Evolutionary conservation across 2,888 invertebrate species (phyloP).

Genomic region (Eilema caniola): DNA sequence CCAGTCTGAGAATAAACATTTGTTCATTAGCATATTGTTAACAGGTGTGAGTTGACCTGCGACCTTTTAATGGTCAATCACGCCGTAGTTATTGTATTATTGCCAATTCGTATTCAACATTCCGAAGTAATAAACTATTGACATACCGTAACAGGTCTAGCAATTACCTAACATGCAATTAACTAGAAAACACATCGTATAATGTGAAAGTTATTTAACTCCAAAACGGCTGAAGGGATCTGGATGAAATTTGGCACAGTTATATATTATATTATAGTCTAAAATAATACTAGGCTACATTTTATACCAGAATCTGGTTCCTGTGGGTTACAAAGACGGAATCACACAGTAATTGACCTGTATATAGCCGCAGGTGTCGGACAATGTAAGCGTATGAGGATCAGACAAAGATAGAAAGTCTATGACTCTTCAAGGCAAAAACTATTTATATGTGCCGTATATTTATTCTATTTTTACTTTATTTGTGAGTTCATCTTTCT

Average conservation of each 20-base stretch:
- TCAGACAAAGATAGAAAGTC: too few species aligned
- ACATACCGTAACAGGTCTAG: conserved; percentile 8
- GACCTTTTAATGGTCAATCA: conserved; percentile 12
- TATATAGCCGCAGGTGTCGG: too few species aligned
- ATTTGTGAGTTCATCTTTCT: too few species aligned
- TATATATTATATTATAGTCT: too few species aligned
- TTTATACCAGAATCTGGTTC: neutral
- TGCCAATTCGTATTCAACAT: conserved; percentile 14
- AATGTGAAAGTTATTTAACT: neutral
- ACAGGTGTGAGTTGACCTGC: conserved; percentile 13
- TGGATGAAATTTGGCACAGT: neutral
- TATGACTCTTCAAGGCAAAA: neutral
- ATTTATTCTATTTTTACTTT: too few species aligned
- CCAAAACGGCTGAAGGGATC: neutral
- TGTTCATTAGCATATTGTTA: conserved; percentile 1
- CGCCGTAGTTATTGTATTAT: neutral
- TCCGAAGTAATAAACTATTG: conserved; percentile 17
- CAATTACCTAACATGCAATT: conserved; percentile 44
- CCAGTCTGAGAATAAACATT: neutral
- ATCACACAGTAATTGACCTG: too few species aligned
- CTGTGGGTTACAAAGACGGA: neutral
- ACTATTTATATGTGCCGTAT: too few species aligned
- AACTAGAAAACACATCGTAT: conserved; percentile 51
- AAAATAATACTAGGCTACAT: too few species aligned
- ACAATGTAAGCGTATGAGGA: too few species aligned